Percentiles rank a stretch among this genome's conserved stretches.
These are phyloP conservation scores for Oostethus manadensis DNA, from an alignment of 2,113 vertebrate genomes.

Conservation along the genomic window DNA sequence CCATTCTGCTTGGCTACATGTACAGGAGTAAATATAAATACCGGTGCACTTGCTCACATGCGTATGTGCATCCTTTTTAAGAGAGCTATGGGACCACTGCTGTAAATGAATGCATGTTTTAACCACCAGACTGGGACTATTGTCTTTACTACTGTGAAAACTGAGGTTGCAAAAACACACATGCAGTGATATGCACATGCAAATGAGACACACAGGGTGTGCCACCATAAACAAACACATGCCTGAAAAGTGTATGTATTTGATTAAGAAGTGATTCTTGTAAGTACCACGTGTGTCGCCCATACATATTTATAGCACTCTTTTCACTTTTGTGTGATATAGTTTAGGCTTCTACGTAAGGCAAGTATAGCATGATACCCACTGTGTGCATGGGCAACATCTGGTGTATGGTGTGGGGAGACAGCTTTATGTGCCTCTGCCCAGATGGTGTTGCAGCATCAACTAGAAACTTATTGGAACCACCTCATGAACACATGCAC, in stretches of 20 bases:
- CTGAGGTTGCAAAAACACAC: slow-evolving; percentile 38
- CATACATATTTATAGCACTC: slow-evolving; percentile 27
- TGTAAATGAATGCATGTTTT: slow-evolving; percentile 55
- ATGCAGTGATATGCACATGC: slow-evolving; percentile 23
- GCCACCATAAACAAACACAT: slow-evolving; percentile 1
- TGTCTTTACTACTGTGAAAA: slow-evolving; percentile 52
- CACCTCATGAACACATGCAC: slow-evolving; percentile 44
- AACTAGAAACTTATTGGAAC: slow-evolving; percentile 70
- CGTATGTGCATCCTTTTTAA: slow-evolving; percentile 42
- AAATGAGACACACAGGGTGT: slow-evolving; percentile 22
- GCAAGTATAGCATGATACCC: slow-evolving; percentile 33
- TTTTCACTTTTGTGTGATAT: slow-evolving; percentile 22
- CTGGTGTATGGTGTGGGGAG: slow-evolving; percentile 72
- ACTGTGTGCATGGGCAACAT: slow-evolving; percentile 64
- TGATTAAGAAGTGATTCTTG: slow-evolving; percentile 12
- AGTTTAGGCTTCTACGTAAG: slow-evolving; percentile 16
- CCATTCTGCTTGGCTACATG: slow-evolving; percentile 31
- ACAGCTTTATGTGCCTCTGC: slow-evolving; percentile 75
- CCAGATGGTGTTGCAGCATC: slow-evolving; percentile 80
- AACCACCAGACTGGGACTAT: slow-evolving; percentile 57
- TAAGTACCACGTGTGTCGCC: slow-evolving; percentile 8
- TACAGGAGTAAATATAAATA: slow-evolving; percentile 31
- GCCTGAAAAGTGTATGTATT: not conserved
- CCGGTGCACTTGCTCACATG: slow-evolving; percentile 25
- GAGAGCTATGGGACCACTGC: slow-evolving; percentile 46